These are phyloP conservation scores for Hoplodrina blanda DNA, from an alignment of 2,888 invertebrate genomes.

Conservation along the genomic window DNA sequence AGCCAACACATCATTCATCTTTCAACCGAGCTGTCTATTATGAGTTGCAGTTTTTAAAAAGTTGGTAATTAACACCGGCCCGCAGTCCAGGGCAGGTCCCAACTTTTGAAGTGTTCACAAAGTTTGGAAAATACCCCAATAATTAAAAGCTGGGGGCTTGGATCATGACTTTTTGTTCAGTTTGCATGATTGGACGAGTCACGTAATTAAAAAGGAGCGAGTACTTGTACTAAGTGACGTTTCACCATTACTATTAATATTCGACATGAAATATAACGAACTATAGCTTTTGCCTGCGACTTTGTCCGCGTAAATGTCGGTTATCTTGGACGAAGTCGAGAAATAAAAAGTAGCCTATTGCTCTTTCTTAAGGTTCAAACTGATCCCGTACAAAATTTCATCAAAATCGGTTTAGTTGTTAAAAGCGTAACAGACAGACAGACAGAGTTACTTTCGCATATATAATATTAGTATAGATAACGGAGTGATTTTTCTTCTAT, in stretches of 20 bases:
- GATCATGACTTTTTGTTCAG: conserved; percentile 72
- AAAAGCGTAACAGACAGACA: too few species aligned
- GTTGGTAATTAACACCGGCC: conserved; percentile 88
- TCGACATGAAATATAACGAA: conserved; percentile 47
- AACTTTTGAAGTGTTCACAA: conserved; percentile 87
- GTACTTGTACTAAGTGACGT: conserved; percentile 42
- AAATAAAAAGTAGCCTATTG: too few species aligned
- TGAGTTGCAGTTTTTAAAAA: conserved; percentile 90
- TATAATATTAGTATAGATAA: background rate
- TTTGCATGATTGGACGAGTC: conserved; percentile 71
- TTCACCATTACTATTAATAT: conserved; percentile 37
- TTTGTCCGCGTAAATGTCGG: too few species aligned
- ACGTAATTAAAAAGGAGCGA: conserved; percentile 69
- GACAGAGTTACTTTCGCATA: too few species aligned
- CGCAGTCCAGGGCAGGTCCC: conserved; percentile 80
- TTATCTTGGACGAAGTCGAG: too few species aligned
- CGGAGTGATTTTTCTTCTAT: conserved; percentile 50
- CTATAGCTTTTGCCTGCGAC: too few species aligned
- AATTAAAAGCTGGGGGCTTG: conserved; percentile 81
- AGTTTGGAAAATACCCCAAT: conserved; percentile 86
- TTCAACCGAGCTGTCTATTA: conserved; percentile 88
- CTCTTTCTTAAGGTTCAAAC: too few species aligned
- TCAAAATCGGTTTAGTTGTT: too few species aligned
- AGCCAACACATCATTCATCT: conserved; percentile 89
- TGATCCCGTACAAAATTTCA: too few species aligned